A percentile compares a stretch with the other conserved stretches of the same genome.
phyloP scores from a whole-genome alignment of 2,797 vertebrate genomes.

The Sebastes steindachneri region DNA sequence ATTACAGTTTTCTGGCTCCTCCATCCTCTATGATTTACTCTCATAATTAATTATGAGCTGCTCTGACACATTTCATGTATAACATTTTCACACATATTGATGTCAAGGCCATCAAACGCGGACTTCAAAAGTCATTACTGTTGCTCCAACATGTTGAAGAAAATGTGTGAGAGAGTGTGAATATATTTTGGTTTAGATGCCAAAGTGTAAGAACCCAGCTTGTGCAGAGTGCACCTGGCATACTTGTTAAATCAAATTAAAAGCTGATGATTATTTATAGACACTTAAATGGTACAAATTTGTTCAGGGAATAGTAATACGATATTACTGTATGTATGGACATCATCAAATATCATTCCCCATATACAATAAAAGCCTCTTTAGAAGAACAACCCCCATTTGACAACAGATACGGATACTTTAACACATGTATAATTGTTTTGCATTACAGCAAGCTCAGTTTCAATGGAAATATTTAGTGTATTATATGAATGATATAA shows the following conservation, averaged over 20 bases:
- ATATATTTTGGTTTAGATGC: background rate
- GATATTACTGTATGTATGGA: background rate
- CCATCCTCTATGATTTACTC: background rate
- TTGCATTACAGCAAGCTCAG: slow-evolving; percentile 8
- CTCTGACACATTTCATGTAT: slow-evolving; percentile 10
- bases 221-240: background rate
- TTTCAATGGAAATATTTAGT: slow-evolving; percentile 55
- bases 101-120: background rate
- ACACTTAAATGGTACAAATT: background rate
- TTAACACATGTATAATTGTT: slow-evolving; percentile 13
- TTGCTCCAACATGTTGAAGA: background rate
- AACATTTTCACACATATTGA: background rate
- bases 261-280: background rate
- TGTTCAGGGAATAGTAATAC: background rate
- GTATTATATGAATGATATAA: slow-evolving; percentile 5
- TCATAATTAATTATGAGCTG: background rate
- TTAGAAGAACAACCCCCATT: background rate
- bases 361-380: background rate
- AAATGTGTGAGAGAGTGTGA: background rate
- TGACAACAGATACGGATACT: background rate
- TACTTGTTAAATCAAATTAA: background rate
- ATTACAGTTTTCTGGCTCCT: slow-evolving; percentile 1
- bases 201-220: background rate
- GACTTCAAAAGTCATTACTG: slow-evolving; percentile 1
- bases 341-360: slow-evolving; percentile 7